Evolutionary conservation across 2,113 vertebrate species (phyloP).

Genomic region (Mugil cephalus): DNA sequence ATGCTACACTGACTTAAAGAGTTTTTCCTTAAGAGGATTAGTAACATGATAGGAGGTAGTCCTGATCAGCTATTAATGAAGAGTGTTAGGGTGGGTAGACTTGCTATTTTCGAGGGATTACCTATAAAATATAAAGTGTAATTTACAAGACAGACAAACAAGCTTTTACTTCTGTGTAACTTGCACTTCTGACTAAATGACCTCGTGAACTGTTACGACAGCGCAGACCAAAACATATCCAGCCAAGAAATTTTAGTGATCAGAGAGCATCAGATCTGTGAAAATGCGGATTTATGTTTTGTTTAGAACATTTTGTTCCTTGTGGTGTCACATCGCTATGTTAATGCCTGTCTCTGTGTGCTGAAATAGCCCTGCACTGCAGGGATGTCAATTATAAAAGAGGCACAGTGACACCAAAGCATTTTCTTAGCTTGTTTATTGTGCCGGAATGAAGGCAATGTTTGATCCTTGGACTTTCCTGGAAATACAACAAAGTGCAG

Average conservation of each 20-base stretch:
- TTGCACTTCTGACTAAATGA: constrained; percentile 60
- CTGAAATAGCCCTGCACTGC: constrained; percentile 71
- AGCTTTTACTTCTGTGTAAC: constrained; percentile 49
- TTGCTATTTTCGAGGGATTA: constrained; percentile 65
- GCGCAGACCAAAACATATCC: not conserved
- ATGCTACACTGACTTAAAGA: constrained; percentile 65
- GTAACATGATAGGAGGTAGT: constrained; percentile 73
- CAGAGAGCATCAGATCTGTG: not conserved
- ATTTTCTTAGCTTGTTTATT: constrained; percentile 61
- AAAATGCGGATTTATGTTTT: constrained; percentile 12
- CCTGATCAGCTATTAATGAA: constrained; percentile 79
- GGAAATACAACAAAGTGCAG: constrained; percentile 41
- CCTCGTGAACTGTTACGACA: constrained; percentile 1
- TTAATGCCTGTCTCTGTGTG: constrained; percentile 56
- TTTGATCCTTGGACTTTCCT: constrained; percentile 57
- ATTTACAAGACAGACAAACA: constrained; percentile 46
- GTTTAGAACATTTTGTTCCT: constrained; percentile 36
- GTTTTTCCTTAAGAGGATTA: constrained; percentile 77
- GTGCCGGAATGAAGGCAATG: constrained; percentile 47
- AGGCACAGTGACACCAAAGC: constrained; percentile 67
- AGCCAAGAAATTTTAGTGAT: not conserved
- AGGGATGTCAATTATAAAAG: constrained; percentile 76
- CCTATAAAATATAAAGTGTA: constrained; percentile 63
- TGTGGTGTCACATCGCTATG: constrained; percentile 52
- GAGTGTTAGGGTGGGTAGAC: constrained; percentile 62